phyloP scores from a whole-genome alignment of 1,140 invertebrate species.

The Helicoverpa zea region DNA sequence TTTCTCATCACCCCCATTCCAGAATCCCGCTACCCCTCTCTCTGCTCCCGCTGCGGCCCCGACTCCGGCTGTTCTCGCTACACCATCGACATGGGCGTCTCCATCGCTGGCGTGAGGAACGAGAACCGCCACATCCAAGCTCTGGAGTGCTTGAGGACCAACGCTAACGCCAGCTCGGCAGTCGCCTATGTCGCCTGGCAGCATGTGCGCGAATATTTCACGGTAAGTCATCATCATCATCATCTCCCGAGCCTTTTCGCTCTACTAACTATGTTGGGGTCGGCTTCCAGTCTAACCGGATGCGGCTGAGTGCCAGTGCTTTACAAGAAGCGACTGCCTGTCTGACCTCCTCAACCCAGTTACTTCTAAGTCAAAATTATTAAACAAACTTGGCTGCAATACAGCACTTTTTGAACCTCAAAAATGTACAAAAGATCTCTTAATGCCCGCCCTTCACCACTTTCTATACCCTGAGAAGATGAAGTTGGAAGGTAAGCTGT shows the following conservation, averaged over 20 bases:
- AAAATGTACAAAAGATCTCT: no score
- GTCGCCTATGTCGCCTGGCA: slow-evolving; percentile 89
- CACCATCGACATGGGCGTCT: slow-evolving; percentile 68
- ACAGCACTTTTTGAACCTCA: no score
- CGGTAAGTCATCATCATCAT: slow-evolving; percentile 68
- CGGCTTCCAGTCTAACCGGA: no score
- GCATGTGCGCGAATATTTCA: slow-evolving; percentile 86
- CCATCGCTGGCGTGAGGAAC: slow-evolving; percentile 59
- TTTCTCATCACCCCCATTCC: slow-evolving; percentile 12
- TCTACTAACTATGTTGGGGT: no score
- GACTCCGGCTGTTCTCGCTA: slow-evolving; percentile 67
- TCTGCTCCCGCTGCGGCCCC: slow-evolving; percentile 76
- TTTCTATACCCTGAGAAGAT: no score
- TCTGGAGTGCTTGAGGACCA: slow-evolving; percentile 88
- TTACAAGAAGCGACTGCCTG: no score
- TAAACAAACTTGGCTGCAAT: no score
- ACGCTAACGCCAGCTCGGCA: slow-evolving; percentile 67
- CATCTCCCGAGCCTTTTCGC: no score
- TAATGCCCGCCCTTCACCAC: no score
- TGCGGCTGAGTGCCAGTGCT: no score
- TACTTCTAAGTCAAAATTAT: background rate
- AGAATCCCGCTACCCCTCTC: slow-evolving; percentile 73
- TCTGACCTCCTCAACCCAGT: no score
- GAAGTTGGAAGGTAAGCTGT: no score
- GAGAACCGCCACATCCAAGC: slow-evolving; percentile 89